A percentile compares a stretch with the other conserved stretches of the same genome.
Conservation (phyloP, 1,140 invertebrate species). For the Brachionus rubens region DNA sequence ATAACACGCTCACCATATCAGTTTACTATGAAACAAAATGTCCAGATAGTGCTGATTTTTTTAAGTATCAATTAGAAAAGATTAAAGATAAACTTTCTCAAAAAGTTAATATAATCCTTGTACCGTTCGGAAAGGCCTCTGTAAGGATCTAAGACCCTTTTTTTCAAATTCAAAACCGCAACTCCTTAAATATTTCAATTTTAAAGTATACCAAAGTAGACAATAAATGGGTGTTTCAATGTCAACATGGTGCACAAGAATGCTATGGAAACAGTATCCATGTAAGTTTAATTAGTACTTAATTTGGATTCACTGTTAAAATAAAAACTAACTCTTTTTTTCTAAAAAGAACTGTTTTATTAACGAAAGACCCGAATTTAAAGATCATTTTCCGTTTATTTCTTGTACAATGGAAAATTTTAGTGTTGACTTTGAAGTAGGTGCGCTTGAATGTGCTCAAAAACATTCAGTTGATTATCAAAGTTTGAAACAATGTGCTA, state of each 20-base stretch:
- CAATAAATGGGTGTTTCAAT: slow-evolving; percentile 1
- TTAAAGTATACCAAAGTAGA: not conserved
- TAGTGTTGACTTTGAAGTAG: not conserved
- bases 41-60: slow-evolving; percentile 40
- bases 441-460: not conserved
- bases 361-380: not conserved
- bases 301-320: not conserved
- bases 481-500: slow-evolving; percentile 5
- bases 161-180: not conserved
- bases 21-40: slow-evolving; percentile 37
- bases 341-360: slow-evolving; percentile 29
- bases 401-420: slow-evolving; percentile 32
- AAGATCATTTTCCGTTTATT: slow-evolving; percentile 42
- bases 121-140: slow-evolving; percentile 33
- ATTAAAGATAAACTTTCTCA: not conserved
- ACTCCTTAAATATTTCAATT: not conserved
- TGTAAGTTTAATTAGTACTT: not conserved
- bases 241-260: slow-evolving; percentile 35
- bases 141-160: not conserved
- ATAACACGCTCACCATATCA: not conserved
- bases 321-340: not conserved
- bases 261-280: slow-evolving; percentile 40
- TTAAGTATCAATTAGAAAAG: not conserved
- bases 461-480: slow-evolving; percentile 10
- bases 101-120: not conserved